Evolutionary conservation across 2,113 vertebrate species (phyloP).

Genomic region (Charina bottae): DNA sequence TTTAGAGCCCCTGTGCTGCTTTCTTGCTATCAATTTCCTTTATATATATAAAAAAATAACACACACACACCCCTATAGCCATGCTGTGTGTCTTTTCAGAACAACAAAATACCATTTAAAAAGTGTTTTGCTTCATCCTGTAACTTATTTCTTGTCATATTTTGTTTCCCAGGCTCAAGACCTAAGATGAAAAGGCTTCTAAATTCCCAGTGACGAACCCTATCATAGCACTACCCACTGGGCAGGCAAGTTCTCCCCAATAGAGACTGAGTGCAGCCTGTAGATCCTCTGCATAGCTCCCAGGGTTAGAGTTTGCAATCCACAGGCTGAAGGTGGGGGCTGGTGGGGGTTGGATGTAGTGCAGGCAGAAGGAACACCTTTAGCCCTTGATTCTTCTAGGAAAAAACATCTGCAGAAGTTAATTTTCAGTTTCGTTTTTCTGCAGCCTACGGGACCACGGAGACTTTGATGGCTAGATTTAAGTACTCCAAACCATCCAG

Average conservation of each 20-base stretch:
- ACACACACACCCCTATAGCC: background rate
- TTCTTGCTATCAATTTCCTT: background rate
- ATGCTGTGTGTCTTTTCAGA: background rate
- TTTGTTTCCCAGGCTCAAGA: background rate
- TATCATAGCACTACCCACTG: background rate
- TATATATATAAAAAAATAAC: too few relatives aligned
- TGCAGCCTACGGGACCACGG: background rate
- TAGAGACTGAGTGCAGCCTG: background rate
- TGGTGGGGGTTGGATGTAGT: background rate
- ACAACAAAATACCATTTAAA: background rate
- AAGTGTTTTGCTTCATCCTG: background rate
- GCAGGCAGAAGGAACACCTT: background rate
- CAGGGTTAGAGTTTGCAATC: background rate
- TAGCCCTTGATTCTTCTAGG: background rate
- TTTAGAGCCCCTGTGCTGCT: background rate
- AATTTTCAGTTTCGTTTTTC: background rate
- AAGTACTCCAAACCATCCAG: too few relatives aligned
- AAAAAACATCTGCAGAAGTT: background rate
- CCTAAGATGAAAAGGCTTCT: background rate
- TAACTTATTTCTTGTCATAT: background rate
- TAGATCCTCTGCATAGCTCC: background rate
- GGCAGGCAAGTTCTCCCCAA: background rate
- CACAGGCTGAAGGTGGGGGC: background rate
- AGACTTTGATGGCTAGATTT: background rate
- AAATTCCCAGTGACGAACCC: background rate